Conservation (phyloP, 37 sponge, comb jelly and placozoan genomes). For the Oopsacas minuta region DNA sequence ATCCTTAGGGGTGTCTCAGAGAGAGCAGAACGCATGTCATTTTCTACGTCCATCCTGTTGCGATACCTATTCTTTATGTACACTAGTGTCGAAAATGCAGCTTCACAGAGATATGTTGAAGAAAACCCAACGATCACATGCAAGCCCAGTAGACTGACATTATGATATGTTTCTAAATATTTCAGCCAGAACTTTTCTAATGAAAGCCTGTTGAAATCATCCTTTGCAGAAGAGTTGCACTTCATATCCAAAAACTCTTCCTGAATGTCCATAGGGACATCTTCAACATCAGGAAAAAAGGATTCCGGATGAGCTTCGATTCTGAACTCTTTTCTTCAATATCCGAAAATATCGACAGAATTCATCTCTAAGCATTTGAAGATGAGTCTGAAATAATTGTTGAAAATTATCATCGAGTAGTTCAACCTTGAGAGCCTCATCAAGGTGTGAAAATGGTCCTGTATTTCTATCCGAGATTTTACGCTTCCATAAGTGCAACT, state of each 20-base stretch:
- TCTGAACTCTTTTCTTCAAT: background rate
- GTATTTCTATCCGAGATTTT: background rate
- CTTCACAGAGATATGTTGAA: too few species aligned
- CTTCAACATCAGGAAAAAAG: background rate
- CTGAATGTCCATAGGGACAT: background rate
- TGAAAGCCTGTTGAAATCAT: too few species aligned
- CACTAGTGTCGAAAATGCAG: too few species aligned
- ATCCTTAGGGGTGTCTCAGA: background rate
- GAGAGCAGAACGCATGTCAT: background rate
- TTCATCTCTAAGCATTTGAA: background rate
- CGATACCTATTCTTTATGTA: background rate
- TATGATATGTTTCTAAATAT: background rate
- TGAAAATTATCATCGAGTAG: background rate
- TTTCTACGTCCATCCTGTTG: background rate
- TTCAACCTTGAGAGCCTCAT: background rate
- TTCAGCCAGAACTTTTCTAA: too few species aligned
- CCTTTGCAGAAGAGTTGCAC: background rate
- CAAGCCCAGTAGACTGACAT: background rate
- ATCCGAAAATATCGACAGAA: constrained; percentile 14
- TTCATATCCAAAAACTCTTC: background rate
- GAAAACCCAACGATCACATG: background rate
- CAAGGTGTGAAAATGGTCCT: constrained; percentile 15
- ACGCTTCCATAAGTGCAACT: background rate
- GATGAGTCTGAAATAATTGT: background rate
- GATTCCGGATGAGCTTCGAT: constrained; percentile 1